A percentile compares a stretch with the other conserved stretches of the same genome.
These are phyloP conservation scores for Montipora efflorescens DNA, from an alignment of 64 coral and sea anemone species.

Conservation along the genomic window DNA sequence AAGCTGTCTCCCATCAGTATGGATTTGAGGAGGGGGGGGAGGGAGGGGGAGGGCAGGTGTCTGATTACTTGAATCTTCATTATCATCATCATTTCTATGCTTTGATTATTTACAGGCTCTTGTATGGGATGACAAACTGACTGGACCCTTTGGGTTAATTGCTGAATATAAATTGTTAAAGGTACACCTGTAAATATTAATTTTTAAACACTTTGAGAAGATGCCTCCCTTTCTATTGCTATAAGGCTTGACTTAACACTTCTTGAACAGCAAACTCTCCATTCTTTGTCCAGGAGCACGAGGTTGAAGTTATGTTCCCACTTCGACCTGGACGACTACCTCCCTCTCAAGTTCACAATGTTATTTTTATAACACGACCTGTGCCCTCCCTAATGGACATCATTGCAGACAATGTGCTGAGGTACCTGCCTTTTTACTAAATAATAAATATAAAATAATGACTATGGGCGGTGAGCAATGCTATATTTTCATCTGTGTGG, in stretches of 20 bases:
- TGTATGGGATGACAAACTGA: conserved; percentile 96
- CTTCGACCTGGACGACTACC: conserved; percentile 79
- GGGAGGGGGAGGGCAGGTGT: neutral
- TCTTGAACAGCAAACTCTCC: neutral
- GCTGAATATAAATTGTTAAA: conserved; percentile 91
- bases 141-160: conserved; percentile 95
- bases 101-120: conserved; percentile 73
- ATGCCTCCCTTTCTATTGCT: neutral
- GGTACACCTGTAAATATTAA: conserved; percentile 41
- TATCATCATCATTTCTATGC: neutral
- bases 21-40: no score
- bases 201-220: neutral
- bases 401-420: conserved; percentile 94
- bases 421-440: conserved; percentile 23
- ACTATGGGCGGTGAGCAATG: no score
- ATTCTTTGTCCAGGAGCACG: conserved; percentile 87
- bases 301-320: conserved; percentile 97
- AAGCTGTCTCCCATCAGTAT: no score
- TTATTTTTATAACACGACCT: conserved; percentile 97
- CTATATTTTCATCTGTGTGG: no score
- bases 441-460: no score
- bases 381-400: conserved; percentile 92
- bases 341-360: conserved; percentile 81
- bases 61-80: neutral
- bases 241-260: neutral